Conservation (phyloP, 35 echinoderm and acorn worm species). For the Strongylocentrotus purpuratus region DNA sequence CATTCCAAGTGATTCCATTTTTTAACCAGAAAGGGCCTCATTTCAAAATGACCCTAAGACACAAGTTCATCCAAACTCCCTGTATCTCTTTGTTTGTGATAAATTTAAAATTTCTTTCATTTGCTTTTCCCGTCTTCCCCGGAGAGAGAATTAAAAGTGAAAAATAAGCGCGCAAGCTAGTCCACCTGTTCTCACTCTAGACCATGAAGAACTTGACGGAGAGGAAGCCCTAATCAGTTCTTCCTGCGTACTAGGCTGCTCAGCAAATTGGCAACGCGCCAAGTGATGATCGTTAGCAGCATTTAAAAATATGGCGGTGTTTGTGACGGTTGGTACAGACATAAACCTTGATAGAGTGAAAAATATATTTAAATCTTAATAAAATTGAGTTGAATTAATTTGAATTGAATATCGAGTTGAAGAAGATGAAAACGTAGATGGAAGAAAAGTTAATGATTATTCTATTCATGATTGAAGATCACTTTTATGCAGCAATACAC, state of each 20-base stretch:
- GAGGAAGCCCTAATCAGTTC: neutral
- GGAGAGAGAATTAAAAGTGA: neutral
- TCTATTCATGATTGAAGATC: neutral
- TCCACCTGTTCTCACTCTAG: conserved; percentile 9
- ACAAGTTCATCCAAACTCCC: neutral
- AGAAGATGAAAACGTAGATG: too few relatives aligned
- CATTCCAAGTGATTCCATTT: too few relatives aligned
- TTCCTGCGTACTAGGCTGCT: neutral
- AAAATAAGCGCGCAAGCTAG: neutral
- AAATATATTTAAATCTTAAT: neutral
- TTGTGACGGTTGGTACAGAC: neutral
- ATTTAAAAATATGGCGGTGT: neutral
- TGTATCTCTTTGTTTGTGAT: neutral
- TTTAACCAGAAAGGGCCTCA: too few relatives aligned
- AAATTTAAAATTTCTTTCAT: conserved; percentile 20
- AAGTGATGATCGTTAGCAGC: neutral
- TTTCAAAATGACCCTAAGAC: too few relatives aligned
- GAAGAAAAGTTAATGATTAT: neutral
- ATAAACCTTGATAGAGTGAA: neutral
- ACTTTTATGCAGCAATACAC: neutral
- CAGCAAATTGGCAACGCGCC: neutral
- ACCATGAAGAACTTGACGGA: neutral
- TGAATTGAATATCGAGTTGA: too few relatives aligned
- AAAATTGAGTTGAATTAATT: too few relatives aligned
- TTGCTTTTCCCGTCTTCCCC: neutral